These are phyloP conservation scores for Melanotaenia maccullochi DNA, from an alignment of 2,797 vertebrate genomes.

Conservation along the genomic window DNA sequence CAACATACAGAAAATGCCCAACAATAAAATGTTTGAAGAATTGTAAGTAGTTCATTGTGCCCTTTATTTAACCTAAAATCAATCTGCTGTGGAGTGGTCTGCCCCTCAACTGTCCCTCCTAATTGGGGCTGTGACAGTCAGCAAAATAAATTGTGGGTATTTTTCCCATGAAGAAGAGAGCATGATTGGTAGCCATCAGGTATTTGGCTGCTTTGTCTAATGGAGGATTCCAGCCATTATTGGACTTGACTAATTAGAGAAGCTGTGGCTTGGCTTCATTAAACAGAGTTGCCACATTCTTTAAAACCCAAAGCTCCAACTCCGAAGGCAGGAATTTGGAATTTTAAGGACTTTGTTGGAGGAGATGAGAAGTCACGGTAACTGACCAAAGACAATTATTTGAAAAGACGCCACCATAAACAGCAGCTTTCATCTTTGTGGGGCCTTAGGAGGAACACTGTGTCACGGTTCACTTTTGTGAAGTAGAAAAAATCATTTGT, in stretches of 20 bases:
- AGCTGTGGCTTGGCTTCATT: conserved; percentile 70
- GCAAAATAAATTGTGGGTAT: conserved; percentile 59
- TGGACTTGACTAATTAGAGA: conserved; percentile 75
- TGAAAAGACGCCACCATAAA: conserved; percentile 53
- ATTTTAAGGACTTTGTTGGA: conserved; percentile 66
- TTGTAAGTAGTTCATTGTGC: conserved; percentile 5
- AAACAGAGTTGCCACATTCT: conserved; percentile 72
- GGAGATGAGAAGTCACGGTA: conserved; percentile 64
- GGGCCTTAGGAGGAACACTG: conserved; percentile 35
- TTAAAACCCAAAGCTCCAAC: conserved; percentile 60
- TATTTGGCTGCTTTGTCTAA: conserved; percentile 75
- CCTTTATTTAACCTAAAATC: conserved; percentile 43
- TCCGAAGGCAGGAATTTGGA: conserved; percentile 60
- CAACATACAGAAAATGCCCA: neutral
- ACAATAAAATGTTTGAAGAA: neutral
- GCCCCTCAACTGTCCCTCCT: conserved; percentile 58
- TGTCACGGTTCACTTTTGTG: conserved; percentile 33
- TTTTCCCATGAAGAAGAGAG: conserved; percentile 74
- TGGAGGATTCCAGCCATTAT: conserved; percentile 70
- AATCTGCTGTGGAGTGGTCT: conserved; percentile 10
- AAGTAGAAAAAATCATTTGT: conserved; percentile 58
- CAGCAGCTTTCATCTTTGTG: conserved; percentile 59
- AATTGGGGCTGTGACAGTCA: conserved; percentile 75
- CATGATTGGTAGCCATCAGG: conserved; percentile 68
- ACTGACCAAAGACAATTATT: conserved; percentile 69